phyloP scores from a whole-genome alignment of 2,113 vertebrate genomes.

The Chamaea fasciata region DNA sequence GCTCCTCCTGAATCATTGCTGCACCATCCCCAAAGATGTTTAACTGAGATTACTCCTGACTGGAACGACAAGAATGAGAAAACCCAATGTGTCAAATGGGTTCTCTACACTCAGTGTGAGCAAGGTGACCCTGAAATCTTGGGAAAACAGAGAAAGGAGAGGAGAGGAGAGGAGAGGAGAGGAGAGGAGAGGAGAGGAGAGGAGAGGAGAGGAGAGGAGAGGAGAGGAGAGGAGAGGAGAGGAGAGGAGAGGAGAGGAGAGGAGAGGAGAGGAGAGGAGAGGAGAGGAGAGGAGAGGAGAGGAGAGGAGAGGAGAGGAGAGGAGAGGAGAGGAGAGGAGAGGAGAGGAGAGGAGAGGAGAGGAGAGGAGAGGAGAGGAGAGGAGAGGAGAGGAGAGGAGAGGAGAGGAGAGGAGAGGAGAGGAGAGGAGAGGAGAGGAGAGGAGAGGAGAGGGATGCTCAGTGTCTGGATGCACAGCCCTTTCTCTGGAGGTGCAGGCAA shows the following conservation, averaged over 20 bases:
- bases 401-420: too few species aligned
- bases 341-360: too few species aligned
- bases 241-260: background rate
- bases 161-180: background rate
- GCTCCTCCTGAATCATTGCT: slow-evolving; percentile 71
- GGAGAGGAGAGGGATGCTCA: background rate
- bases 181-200: too few species aligned
- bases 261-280: background rate
- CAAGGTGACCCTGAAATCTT: background rate
- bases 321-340: too few species aligned
- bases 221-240: background rate
- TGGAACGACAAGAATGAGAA: background rate
- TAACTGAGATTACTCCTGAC: background rate
- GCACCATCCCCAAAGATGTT: slow-evolving; percentile 14
- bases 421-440: background rate
- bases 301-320: too few species aligned
- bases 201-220: too few species aligned
- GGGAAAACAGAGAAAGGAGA: background rate
- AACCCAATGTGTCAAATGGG: background rate
- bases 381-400: background rate
- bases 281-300: background rate
- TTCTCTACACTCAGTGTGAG: fast-evolving
- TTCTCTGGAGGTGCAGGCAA: background rate
- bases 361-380: too few species aligned
- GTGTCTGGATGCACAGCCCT: background rate